Evolutionary conservation across 2,888 invertebrate genomes (phyloP).

Genomic region (Habrosyne pyritoides): DNA sequence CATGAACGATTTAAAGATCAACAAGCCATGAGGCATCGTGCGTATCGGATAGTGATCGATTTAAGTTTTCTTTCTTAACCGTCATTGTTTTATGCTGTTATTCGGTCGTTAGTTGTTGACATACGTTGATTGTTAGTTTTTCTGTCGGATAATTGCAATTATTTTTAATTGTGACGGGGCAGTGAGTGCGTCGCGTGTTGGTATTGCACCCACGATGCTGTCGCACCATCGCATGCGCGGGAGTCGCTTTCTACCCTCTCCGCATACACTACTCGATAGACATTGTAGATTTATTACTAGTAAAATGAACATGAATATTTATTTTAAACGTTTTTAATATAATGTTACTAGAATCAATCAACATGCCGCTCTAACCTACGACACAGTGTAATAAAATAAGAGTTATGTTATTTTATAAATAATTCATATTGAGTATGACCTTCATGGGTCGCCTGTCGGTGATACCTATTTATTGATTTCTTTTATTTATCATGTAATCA

Average conservation of each 20-base stretch:
- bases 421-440: neutral
- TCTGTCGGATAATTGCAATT: constrained; percentile 21
- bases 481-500: too few relatives aligned
- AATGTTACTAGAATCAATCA: neutral
- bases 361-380: neutral
- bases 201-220: constrained; percentile 19
- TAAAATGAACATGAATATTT: neutral
- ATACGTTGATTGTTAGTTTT: constrained; percentile 7
- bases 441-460: neutral
- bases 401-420: neutral
- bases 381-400: neutral
- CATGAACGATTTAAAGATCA: neutral
- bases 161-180: constrained; percentile 29
- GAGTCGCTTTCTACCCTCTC: neutral
- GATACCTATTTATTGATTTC: too few relatives aligned
- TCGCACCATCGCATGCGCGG: constrained; percentile 7
- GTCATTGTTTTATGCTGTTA: constrained; percentile 15
- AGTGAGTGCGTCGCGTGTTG: constrained; percentile 19
- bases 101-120: constrained; percentile 18
- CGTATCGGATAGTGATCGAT: neutral
- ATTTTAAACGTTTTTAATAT: neutral
- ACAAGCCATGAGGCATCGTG: neutral
- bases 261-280: neutral
- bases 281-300: neutral
- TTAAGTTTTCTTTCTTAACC: constrained; percentile 6